Base-by-base conservation (phyloP, 2,888 invertebrate genomes). In the Bellardia bayeri region DNA sequence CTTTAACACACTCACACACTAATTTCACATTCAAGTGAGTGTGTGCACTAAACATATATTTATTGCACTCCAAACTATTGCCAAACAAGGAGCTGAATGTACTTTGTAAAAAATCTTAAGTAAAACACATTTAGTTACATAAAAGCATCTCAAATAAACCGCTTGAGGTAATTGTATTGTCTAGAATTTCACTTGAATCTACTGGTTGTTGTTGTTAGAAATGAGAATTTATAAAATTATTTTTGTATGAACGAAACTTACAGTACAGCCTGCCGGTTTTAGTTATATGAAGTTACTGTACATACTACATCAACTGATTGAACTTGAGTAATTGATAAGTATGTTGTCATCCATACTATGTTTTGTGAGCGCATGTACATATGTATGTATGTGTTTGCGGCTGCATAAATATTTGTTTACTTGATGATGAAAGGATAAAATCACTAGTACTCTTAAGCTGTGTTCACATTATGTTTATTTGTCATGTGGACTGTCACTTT, bases 131-230 rank as follows among this genome's bases (percentile, higher is more conserved):
- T 78, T 78, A 66, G 68, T 78, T 78, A 56, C 33, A 68, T 58
- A 78, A 78, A 78, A 58, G 78, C 78, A 78, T 66, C 42, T 33
- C 30, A 78, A 58, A 68, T 42, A 68, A 78, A 78, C 78, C 68
- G 66, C 78, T 68, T 66, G 68, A 78, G 54, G 64, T 54, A 54
- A 66, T 66, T 56, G 66, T 30, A 78, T 4, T 64, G 13, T 40
- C 23, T 33, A 8, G 14, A 45, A 49, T 61, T 37, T 3, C 37
- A 56, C 49, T 63, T 14, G 33, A 9, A 63, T 63, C 2, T 2
- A 61, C 9, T 33, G 7, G 13, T 63, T 33, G 4, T 45, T 45
- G 45, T 11, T 23, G 23, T 23, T 23, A 23, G 23, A 0, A 23
- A 23, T 23, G 23, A 23, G 23, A 23, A 23, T 23, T 23, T 23